Evolutionary conservation across 2,113 vertebrate species (phyloP), one percentile per base, ranked within the genome.

Genomic region (Sturnira hondurensis): DNA sequence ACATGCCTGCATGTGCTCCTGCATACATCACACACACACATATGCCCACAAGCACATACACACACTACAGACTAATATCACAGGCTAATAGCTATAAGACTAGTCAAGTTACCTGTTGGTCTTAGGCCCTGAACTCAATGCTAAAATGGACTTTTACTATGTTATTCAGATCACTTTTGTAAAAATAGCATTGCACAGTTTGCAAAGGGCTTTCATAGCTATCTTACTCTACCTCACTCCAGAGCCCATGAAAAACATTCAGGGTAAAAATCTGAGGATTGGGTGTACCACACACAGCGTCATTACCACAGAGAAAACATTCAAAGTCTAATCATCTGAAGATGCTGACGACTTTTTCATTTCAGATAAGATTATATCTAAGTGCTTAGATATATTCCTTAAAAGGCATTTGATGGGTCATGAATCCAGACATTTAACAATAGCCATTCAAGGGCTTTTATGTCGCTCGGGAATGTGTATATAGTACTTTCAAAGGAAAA

Each of bases 361-460:
- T 87, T 96, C 47, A 74, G 33, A 77, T 6, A 83, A 85, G 77
- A 82, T 63, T 5, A 36, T 63, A 94, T 74, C 70, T 61, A 97
- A 97, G 41, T 74, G 38, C 13, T 80, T 63, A 83, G n/a, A 86
- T 58, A 93, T 31, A 77, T 45, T 97, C 22, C 63, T 91, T 96
- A 88, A 96, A 20, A 92, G 43, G 87, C 9, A n/a, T 33, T 5
- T 89, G 74, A 65, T 28, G 77, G 36, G 5, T 65, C 24, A 94
- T 65, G 7, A 94, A 89, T 36, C 76, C 91, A 85, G 88, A 91
- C 76, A 54, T 38, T n/a, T 63, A 91, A 22, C 70, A 88, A 63
- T 16, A 93, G 36, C 54, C 61, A 26, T 90, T 94, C 38, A 71
- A 96, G 31, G 4, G 33, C 3, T 94, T 95, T 65, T 95, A 61